Conservation (phyloP, 2,888 invertebrate species). For the Drosophila seclusa region DNA sequence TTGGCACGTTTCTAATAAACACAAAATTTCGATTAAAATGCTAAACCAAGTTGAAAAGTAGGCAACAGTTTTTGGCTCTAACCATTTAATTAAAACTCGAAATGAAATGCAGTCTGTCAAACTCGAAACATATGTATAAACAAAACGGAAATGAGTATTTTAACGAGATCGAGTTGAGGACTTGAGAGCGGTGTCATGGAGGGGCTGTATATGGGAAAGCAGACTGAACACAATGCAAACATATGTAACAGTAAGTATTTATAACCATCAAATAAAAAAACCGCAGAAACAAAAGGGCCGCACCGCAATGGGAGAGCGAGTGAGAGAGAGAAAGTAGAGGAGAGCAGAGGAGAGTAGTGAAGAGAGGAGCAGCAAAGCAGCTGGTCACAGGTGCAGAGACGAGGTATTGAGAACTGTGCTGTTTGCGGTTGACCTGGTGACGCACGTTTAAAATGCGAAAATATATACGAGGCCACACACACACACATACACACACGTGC, state of each 20-base stretch:
- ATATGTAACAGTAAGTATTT: constrained; percentile 64
- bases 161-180: constrained; percentile 48
- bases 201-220: neutral
- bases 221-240: constrained; percentile 42
- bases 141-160: constrained; percentile 67
- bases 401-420: constrained; percentile 14
- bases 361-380: neutral
- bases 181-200: neutral
- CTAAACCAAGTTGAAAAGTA: constrained; percentile 21
- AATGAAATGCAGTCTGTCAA: constrained; percentile 17
- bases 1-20: constrained; percentile 1
- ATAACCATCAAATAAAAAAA: constrained; percentile 64
- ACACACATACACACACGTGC: constrained; percentile 14
- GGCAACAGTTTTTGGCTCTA: constrained; percentile 24
- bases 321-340: neutral
- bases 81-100: constrained; percentile 44
- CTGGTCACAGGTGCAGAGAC: constrained; percentile 19
- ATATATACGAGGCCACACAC: constrained; percentile 64
- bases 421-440: constrained; percentile 73
- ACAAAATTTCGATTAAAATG: constrained; percentile 1
- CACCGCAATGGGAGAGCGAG: constrained; percentile 21
- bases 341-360: neutral
- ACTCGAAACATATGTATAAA: constrained; percentile 27
- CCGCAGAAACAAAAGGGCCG: constrained; percentile 32
- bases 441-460: constrained; percentile 72